Percentiles rank a stretch among this genome's conserved stretches.
These are phyloP conservation scores for Platycheirus rosarum DNA, from an alignment of 2,888 invertebrate species.

Conservation along the genomic window DNA sequence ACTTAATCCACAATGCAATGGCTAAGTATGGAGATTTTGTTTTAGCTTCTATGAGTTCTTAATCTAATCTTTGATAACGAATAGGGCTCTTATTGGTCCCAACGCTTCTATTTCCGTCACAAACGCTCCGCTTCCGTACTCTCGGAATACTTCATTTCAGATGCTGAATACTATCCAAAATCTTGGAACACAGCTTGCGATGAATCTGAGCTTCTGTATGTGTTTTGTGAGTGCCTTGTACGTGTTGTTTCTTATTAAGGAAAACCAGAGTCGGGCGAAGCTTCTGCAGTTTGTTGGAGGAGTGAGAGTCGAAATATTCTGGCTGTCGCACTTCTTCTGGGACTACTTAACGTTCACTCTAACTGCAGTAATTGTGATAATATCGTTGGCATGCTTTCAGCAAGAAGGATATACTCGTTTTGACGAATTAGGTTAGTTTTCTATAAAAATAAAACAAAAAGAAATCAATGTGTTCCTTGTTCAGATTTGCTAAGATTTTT, in stretches of 20 bases:
- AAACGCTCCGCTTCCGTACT: constrained; percentile 88
- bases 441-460: no score
- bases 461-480: no score
- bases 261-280: constrained; percentile 89
- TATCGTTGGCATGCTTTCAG: constrained; percentile 86
- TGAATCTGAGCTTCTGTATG: constrained; percentile 89
- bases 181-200: constrained; percentile 86
- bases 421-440: constrained; percentile 75
- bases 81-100: constrained; percentile 74
- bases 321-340: constrained; percentile 87
- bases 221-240: constrained; percentile 88
- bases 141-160: constrained; percentile 84
- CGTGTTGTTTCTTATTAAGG: constrained; percentile 86
- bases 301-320: constrained; percentile 87
- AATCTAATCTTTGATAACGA: neutral
- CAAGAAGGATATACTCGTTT: constrained; percentile 84
- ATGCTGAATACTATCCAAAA: constrained; percentile 77
- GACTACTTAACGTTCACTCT: constrained; percentile 85
- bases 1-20: constrained; percentile 86
- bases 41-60: no score
- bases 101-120: constrained; percentile 81
- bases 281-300: constrained; percentile 91
- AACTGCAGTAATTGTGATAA: constrained; percentile 85
- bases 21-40: constrained; percentile 80
- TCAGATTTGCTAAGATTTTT: neutral